Conservation (phyloP, 2,113 vertebrate species). For the Hemibagrus wyckioides region DNA sequence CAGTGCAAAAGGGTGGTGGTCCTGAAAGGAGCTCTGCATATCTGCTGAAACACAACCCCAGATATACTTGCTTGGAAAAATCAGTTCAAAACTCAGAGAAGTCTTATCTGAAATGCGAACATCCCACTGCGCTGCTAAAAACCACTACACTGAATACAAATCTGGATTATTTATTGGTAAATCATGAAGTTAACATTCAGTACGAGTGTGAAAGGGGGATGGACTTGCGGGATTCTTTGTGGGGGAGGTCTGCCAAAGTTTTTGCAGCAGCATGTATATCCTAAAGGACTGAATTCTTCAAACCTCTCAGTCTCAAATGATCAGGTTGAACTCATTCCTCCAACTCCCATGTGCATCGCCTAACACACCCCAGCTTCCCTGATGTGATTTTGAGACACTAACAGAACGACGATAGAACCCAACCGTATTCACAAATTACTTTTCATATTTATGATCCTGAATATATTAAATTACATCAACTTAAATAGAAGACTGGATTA, state of each 20-base stretch:
- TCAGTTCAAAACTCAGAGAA: neutral
- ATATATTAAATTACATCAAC: neutral
- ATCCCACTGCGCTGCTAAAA: neutral
- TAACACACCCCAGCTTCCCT: neutral
- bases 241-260: slow-evolving; percentile 20
- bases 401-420: neutral
- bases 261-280: neutral
- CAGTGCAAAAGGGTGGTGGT: slow-evolving; percentile 38
- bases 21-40: slow-evolving; percentile 35
- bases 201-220: slow-evolving; percentile 14
- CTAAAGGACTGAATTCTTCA: neutral
- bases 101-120: neutral
- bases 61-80: slow-evolving; percentile 19
- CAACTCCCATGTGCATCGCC: neutral
- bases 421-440: neutral
- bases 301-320: neutral
- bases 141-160: neutral
- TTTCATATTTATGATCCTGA: neutral
- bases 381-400: neutral
- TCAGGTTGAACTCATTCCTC: neutral
- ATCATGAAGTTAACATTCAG: neutral
- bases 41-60: slow-evolving; percentile 44
- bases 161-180: neutral
- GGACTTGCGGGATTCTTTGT: slow-evolving; percentile 21
- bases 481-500: neutral